Percentiles rank a stretch among this genome's conserved stretches.
Conservation (phyloP, 2,113 vertebrate species). For the Balaeniceps rex region DNA sequence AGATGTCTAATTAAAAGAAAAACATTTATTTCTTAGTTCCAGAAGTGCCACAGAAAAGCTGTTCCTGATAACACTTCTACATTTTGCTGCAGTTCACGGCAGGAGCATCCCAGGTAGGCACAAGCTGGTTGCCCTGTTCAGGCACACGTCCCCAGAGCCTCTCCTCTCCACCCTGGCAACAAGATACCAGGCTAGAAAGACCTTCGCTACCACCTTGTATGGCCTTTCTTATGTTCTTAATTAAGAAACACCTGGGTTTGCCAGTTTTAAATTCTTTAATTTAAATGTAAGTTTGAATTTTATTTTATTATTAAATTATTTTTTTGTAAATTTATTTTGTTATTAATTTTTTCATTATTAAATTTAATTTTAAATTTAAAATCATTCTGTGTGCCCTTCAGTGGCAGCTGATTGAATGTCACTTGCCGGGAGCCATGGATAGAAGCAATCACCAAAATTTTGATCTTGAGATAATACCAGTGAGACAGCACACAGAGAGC, state of each 20-base stretch:
- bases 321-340: neutral
- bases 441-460: neutral
- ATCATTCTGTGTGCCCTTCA: neutral
- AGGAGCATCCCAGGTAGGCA: neutral
- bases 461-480: neutral
- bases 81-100: neutral
- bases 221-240: neutral
- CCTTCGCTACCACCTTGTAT: neutral
- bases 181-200: neutral
- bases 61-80: neutral
- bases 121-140: neutral
- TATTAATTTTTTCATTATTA: neutral
- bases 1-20: neutral
- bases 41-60: neutral
- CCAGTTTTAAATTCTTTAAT: neutral
- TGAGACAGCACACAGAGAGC: accelerated
- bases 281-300: neutral
- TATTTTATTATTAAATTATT: neutral
- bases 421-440: neutral
- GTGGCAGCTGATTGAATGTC: neutral
- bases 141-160: neutral
- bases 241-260: neutral
- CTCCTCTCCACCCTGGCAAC: neutral
- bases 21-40: neutral
- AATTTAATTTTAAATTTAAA: neutral